phyloP scores from a whole-genome alignment of 1,140 invertebrate species.

The Platorchestia sp. region DNA sequence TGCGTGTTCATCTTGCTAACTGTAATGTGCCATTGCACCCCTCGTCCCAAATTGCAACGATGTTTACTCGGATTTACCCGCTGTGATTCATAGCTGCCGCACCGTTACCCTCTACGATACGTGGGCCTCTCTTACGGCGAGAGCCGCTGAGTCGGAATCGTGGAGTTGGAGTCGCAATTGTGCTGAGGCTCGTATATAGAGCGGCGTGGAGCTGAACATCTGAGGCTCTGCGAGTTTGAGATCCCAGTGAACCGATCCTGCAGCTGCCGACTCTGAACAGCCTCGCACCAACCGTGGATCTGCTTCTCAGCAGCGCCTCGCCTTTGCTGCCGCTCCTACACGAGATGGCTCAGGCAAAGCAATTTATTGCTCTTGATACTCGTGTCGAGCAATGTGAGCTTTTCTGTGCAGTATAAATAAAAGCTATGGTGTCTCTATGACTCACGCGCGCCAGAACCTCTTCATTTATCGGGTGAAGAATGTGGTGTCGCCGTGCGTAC shows the following conservation, averaged over 20 bases:
- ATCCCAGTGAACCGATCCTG: background rate
- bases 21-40: slow-evolving; percentile 52
- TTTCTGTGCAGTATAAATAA: slow-evolving; percentile 36
- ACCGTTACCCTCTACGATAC: slow-evolving; percentile 26
- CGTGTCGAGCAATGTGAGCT: slow-evolving; percentile 33
- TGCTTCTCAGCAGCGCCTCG: background rate
- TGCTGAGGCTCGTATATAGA: background rate
- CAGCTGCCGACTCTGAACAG: background rate
- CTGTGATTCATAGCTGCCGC: slow-evolving; percentile 39
- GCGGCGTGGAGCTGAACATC: background rate
- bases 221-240: background rate
- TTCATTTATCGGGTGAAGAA: background rate
- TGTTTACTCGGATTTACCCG: slow-evolving; percentile 49
- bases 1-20: slow-evolving; percentile 51
- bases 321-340: background rate
- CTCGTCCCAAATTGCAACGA: slow-evolving; percentile 54
- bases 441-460: slow-evolving; percentile 1
- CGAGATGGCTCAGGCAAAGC: slow-evolving; percentile 37
- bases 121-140: background rate
- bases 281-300: background rate
- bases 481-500: background rate
- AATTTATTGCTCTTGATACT: slow-evolving; percentile 46
- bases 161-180: background rate
- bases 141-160: background rate
- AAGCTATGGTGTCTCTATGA: slow-evolving; percentile 25